phyloP scores from a whole-genome alignment of 2,888 invertebrate genomes.

The Drosophila rubida region DNA sequence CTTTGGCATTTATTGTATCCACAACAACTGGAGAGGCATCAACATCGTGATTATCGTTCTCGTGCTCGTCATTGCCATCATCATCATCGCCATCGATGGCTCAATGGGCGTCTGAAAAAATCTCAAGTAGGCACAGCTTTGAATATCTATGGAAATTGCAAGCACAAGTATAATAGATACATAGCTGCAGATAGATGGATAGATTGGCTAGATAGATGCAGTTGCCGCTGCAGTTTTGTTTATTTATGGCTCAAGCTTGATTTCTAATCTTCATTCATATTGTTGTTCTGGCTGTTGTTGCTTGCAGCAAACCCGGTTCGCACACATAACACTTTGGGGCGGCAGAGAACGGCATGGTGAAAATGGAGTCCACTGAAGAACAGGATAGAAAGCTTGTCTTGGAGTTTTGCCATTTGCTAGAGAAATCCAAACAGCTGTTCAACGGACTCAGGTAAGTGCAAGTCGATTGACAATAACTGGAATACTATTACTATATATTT shows the following conservation, averaged over 20 bases:
- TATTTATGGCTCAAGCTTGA: slow-evolving; percentile 35
- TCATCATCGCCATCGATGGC: slow-evolving; percentile 57
- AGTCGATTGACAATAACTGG: background rate
- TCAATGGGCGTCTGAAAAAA: slow-evolving; percentile 56
- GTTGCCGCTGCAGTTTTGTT: slow-evolving; percentile 47
- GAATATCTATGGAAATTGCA: slow-evolving; percentile 18
- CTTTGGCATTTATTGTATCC: slow-evolving; percentile 49
- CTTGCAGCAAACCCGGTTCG: slow-evolving; percentile 79
- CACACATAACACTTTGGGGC: slow-evolving; percentile 83
- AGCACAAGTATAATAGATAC: slow-evolving; percentile 12
- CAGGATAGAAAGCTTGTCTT: slow-evolving; percentile 96
- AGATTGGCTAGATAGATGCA: slow-evolving; percentile 20
- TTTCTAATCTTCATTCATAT: slow-evolving; percentile 6
- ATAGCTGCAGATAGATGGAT: slow-evolving; percentile 16
- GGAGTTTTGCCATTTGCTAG: slow-evolving; percentile 97
- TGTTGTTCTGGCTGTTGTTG: background rate
- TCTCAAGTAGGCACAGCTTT: slow-evolving; percentile 56
- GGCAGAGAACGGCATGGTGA: slow-evolving; percentile 87
- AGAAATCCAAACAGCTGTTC: slow-evolving; percentile 98
- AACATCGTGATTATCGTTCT: slow-evolving; percentile 45
- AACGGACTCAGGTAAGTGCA: slow-evolving; percentile 93
- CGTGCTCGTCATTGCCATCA: slow-evolving; percentile 28
- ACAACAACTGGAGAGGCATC: slow-evolving; percentile 22
- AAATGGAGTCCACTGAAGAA: slow-evolving; percentile 93
- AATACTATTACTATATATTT: background rate